Conservation (phyloP, 2,888 invertebrate species). For the Ceriagrion tenellum region DNA sequence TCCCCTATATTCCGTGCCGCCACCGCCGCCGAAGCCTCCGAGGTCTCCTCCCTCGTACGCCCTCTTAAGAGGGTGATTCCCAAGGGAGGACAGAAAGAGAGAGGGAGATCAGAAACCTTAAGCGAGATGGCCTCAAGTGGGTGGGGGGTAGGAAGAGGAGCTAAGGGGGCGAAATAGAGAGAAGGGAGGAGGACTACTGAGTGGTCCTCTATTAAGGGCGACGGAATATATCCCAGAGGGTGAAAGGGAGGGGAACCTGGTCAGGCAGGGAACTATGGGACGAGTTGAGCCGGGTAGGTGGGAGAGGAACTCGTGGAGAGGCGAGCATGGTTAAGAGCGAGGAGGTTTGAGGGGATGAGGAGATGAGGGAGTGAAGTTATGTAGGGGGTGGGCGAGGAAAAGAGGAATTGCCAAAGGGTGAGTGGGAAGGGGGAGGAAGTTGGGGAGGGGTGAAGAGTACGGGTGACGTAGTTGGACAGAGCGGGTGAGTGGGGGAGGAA, state of each 20-base stretch:
- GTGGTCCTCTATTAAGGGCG: slow-evolving; percentile 55
- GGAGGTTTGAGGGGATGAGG: no score
- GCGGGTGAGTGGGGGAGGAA: background rate
- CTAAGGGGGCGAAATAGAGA: background rate
- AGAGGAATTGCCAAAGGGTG: background rate
- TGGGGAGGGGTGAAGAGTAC: no score
- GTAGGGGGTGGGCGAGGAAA: background rate
- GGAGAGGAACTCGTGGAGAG: background rate
- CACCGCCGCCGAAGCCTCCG: background rate
- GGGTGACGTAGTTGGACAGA: background rate
- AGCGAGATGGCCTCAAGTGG: slow-evolving; percentile 7
- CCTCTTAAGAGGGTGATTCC: background rate
- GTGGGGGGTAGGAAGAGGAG: background rate
- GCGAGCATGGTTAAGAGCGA: no score
- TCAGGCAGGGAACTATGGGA: background rate
- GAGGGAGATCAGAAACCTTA: slow-evolving; percentile 9
- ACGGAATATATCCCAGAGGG: slow-evolving; percentile 17
- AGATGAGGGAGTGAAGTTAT: background rate
- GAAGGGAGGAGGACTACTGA: background rate
- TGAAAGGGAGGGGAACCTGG: background rate
- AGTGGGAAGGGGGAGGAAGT: background rate
- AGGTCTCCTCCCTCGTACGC: background rate
- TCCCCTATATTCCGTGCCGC: background rate
- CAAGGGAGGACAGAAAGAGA: background rate
- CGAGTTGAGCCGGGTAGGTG: background rate